These are phyloP conservation scores for Seira musarum DNA, from an alignment of 2,888 invertebrate species.

Conservation along the genomic window DNA sequence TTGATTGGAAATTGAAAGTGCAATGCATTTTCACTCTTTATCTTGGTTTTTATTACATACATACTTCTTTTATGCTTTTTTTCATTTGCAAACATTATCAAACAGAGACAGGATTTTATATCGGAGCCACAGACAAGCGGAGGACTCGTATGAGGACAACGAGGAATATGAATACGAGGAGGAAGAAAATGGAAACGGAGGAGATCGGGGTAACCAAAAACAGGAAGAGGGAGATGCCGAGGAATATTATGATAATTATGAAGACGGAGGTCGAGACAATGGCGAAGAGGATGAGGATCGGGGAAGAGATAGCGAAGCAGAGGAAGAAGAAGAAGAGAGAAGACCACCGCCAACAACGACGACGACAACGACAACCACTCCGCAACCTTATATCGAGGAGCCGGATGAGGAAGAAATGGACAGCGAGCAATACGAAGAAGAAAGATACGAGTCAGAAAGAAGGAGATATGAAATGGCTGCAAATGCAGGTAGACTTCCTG, in stretches of 20 bases:
- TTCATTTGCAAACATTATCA: no score
- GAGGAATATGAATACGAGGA: constrained; percentile 67
- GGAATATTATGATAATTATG: constrained; percentile 37
- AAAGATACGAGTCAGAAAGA: constrained; percentile 54
- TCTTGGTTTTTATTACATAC: no score
- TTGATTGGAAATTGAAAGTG: no score
- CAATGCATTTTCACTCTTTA: no score
- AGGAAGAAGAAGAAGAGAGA: constrained; percentile 45
- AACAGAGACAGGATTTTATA: constrained; percentile 52
- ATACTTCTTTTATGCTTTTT: neutral
- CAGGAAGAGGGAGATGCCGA: constrained; percentile 41
- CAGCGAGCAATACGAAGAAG: constrained; percentile 52
- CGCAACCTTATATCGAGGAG: constrained; percentile 35
- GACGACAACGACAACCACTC: constrained; percentile 46
- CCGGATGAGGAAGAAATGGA: constrained; percentile 48
- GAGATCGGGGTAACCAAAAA: constrained; percentile 4
- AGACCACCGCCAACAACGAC: neutral
- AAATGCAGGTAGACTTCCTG: constrained; percentile 41
- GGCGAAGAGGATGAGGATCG: constrained; percentile 15
- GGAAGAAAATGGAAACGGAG: constrained; percentile 36
- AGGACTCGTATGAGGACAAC: constrained; percentile 67
- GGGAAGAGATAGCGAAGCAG: constrained; percentile 27
- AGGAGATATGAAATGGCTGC: constrained; percentile 42
- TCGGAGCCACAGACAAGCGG: constrained; percentile 65
- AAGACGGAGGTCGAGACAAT: constrained; percentile 16